Base-by-base conservation (phyloP, 2,888 invertebrate species). In the Belgica antarctica region DNA sequence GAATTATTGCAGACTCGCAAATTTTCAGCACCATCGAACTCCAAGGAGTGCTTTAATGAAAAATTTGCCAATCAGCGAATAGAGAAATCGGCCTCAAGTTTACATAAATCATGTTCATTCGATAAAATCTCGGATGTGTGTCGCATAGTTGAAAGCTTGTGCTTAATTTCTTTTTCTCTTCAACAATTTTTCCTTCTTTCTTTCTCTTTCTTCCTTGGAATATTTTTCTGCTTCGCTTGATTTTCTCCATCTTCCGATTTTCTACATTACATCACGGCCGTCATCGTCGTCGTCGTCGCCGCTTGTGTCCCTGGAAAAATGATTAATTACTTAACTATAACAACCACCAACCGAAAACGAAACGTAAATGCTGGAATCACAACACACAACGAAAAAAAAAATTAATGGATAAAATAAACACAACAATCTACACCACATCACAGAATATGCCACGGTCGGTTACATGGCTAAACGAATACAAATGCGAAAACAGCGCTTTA, bases 391-490 rank as follows among this genome's bases (percentile, higher is more conserved):
- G n/a, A n/a, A n/a, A n/a, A 46, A 46, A 46, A 46, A 12, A 15
- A 46, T 46, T 46, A 7, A 52, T 52, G 19, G 52, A 27, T 12
- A 31, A 52, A 52, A 52, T 52, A 7, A 61, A 31, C 17, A 19
- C 15, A 41, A 36, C n/a, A 46, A 12, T 5, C 41, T 22, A 22
- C 17, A n/a, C 15, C 15, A 28, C 66, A 72, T 73, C 83, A 74
- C 87, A 94, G 97, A 97, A 85, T 97, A 96, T 82, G 96, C 97
- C 74, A 93, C 96, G 74, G 97, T 97, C 76, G 96, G 96, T 74
- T 97, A 97, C 83, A 93, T 96, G 91, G 95, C 94, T 75, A 96
- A 96, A 84, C 86, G 95, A 82, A 93, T 96, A 82, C 94, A 94
- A 81, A 94, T 96, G 93, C 86, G 94, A 79, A 94, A 95, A 83